A percentile compares a stretch with the other conserved stretches of the same genome.
phyloP scores from a whole-genome alignment of 2,888 invertebrate species.

The Chironomus tentans region DNA sequence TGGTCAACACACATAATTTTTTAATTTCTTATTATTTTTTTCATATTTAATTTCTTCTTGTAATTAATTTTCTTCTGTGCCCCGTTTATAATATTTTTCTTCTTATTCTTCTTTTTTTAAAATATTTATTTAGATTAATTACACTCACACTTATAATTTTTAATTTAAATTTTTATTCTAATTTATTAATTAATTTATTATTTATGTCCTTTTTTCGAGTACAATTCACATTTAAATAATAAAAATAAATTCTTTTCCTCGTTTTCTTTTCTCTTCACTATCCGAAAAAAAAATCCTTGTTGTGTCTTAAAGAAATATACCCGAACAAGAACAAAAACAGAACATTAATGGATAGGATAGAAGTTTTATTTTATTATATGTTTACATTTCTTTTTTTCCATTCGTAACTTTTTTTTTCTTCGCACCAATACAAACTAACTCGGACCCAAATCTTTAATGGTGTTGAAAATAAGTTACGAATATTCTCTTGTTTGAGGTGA shows the following conservation, averaged over 20 bases:
- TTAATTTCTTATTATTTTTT: too few relatives aligned
- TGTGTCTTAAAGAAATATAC: conserved; percentile 26
- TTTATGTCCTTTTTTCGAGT: conserved; percentile 11
- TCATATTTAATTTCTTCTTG: too few relatives aligned
- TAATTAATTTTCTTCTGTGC: too few relatives aligned
- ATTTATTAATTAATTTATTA: not conserved
- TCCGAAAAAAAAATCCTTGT: conserved; percentile 23
- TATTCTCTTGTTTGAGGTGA: not conserved
- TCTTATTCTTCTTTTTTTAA: too few relatives aligned
- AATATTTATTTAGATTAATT: too few relatives aligned
- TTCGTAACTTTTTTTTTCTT: conserved; percentile 26
- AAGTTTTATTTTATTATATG: conserved; percentile 27
- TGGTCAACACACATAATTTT: not conserved
- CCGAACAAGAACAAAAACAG: conserved; percentile 27
- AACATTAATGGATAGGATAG: conserved; percentile 27
- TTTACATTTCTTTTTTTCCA: conserved; percentile 27
- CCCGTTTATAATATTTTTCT: too few relatives aligned
- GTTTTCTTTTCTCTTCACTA: not conserved
- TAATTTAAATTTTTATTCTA: not conserved
- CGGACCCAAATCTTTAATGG: conserved; percentile 21
- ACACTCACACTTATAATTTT: too few relatives aligned
- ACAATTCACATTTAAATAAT: not conserved
- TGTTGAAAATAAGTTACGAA: conserved; percentile 21
- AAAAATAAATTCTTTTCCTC: not conserved
- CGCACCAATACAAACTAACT: conserved; percentile 19